Conservation (phyloP, 1,140 invertebrate genomes). For the Musca vetustissima region DNA sequence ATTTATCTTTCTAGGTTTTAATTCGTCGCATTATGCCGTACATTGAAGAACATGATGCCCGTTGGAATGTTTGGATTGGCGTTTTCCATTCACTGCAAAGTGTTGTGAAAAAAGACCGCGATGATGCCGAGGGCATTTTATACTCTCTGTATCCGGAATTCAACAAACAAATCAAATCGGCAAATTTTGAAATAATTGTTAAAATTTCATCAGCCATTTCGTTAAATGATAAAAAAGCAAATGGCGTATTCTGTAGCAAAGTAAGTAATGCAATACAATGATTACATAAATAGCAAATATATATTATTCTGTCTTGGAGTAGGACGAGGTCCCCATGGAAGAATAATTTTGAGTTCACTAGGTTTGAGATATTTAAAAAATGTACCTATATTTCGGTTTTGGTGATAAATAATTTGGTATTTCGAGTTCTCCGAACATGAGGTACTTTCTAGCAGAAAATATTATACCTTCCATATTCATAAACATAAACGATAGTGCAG, state of each 20-base stretch:
- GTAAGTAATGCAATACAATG: constrained; percentile 39
- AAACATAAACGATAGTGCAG: no score
- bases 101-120: constrained; percentile 54
- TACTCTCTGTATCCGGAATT: constrained; percentile 60
- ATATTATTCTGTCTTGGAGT: no score
- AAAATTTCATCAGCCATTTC: constrained; percentile 42
- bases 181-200: constrained; percentile 47
- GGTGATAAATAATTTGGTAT: no score
- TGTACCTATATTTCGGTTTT: no score
- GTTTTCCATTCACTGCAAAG: constrained; percentile 59
- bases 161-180: constrained; percentile 56
- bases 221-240: constrained; percentile 48
- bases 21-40: constrained; percentile 63
- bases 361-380: no score
- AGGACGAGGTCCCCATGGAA: no score
- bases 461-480: no score
- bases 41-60: constrained; percentile 56
- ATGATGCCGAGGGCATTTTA: constrained; percentile 59
- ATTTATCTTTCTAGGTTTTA: no score
- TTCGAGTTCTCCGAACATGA: no score
- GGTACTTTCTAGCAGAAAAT: no score
- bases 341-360: no score
- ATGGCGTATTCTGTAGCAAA: constrained; percentile 51
- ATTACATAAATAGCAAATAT: no score
- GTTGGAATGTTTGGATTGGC: constrained; percentile 59